These are phyloP conservation scores for Sebastes vulpes DNA, from an alignment of 2,797 vertebrate species.

Conservation along the genomic window DNA sequence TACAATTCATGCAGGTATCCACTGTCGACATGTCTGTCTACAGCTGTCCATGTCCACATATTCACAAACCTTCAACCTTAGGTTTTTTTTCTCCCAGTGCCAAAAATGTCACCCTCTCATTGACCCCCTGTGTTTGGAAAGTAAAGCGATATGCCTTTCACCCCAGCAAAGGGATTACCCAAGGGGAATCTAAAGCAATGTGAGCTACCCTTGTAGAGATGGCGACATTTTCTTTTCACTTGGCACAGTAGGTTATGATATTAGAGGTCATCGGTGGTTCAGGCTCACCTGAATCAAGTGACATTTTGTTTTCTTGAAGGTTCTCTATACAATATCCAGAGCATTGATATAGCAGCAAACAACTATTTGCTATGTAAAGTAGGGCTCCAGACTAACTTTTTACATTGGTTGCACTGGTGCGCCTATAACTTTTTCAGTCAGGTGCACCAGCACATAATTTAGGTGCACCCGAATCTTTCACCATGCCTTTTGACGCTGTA, in stretches of 20 bases:
- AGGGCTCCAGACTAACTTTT: too few species aligned
- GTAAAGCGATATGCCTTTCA: constrained; percentile 16
- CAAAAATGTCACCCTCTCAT: constrained; percentile 3
- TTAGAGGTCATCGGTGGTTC: neutral
- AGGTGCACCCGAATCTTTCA: too few species aligned
- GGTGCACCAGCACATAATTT: too few species aligned
- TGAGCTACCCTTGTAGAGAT: neutral
- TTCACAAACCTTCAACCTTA: too few species aligned
- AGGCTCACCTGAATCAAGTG: neutral
- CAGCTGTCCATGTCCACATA: too few species aligned
- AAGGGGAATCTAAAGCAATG: neutral
- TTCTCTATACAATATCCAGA: too few species aligned
- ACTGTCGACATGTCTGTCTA: too few species aligned
- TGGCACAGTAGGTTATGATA: neutral
- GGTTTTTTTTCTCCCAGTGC: neutral
- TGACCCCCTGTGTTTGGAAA: constrained; percentile 7
- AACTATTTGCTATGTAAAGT: too few species aligned
- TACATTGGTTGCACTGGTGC: too few species aligned
- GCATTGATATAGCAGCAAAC: too few species aligned
- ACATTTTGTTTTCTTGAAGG: neutral
- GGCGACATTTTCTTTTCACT: neutral
- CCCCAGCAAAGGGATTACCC: neutral
- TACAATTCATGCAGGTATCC: too few species aligned
- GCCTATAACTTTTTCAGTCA: too few species aligned
- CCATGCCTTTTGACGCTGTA: rapidly evolving